Evolutionary conservation across 2,113 vertebrate genomes (phyloP).

Genomic region (Gila orcuttii): DNA sequence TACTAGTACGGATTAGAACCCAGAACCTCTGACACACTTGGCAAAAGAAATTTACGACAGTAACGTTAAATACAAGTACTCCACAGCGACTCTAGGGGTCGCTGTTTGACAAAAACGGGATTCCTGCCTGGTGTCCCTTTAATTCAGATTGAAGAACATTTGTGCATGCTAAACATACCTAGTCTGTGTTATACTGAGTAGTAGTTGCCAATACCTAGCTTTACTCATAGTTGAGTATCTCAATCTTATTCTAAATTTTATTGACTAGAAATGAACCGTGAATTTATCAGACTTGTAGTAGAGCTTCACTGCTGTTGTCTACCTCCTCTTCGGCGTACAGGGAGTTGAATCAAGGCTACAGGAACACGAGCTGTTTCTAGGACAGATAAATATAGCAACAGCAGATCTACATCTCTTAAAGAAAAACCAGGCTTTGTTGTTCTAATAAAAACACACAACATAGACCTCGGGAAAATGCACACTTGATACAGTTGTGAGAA

Average conservation of each 20-base stretch:
- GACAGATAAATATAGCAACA: slow-evolving; percentile 67
- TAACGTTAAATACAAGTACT: no score
- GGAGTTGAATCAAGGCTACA: slow-evolving; percentile 57
- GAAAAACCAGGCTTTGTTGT: slow-evolving; percentile 53
- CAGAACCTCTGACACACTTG: no score
- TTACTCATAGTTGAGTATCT: neutral
- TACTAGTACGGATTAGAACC: no score
- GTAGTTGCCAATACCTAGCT: neutral
- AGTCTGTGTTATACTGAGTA: neutral
- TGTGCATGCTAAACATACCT: neutral
- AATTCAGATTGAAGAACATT: neutral
- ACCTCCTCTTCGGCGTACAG: neutral
- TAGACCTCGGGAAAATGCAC: slow-evolving; percentile 26
- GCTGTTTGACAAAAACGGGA: no score
- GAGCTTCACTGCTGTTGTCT: neutral
- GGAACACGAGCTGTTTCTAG: slow-evolving; percentile 59
- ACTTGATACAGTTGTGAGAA: slow-evolving; percentile 32
- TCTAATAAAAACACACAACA: slow-evolving; percentile 48
- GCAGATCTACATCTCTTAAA: slow-evolving; percentile 48
- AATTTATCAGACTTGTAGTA: neutral
- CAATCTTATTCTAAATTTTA: neutral
- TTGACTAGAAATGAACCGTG: neutral
- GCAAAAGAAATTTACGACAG: no score
- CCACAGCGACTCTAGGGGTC: no score
- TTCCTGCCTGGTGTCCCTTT: no score